Evolutionary conservation across 2,888 invertebrate genomes (phyloP), one percentile per base, ranked within the genome.

Genomic region (Drosophila macrospina): DNA sequence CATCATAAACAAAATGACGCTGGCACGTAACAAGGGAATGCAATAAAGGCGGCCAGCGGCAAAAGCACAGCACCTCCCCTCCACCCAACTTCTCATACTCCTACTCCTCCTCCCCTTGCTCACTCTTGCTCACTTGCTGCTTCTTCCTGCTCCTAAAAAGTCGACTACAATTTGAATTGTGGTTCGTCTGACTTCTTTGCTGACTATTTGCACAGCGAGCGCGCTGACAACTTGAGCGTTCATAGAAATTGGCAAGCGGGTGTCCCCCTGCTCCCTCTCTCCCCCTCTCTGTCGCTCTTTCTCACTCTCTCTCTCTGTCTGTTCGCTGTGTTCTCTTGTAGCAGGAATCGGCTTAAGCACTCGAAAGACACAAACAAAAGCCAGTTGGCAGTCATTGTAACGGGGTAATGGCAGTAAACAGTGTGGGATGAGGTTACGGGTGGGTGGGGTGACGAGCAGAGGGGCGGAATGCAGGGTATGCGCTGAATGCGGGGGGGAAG

Each of bases 301-400:
- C 8, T 7, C 30, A 4, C 4, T 11, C 4, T 32, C 10, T 15
- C 20, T 20, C 20, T 20, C 1, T 3, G 5, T 2, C 4, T 10
- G n/a, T n/a, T n/a, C n/a, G n/a, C 15, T 4, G 13, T n/a, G 30
- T 45, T 15, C 26, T 5, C 39, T 16, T 41, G 15, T 8, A 34
- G 50, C 42, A 50, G 62, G 65, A 78, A 87, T 81, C 82, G 82
- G 88, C 82, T 87, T 82, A 87, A 87, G 88, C 71, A 82, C 88
- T 87, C 61, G 78, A 79, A 87, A 69, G 74, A 74, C 82, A 72
- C 86, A 83, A 87, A 83, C 86, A 83, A 88, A 80, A 85, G 80
- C 88, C 79, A 85, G 83, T 87, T 69, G 63, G 52, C 76, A 70
- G 63, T 69, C 85, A 87, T 81, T 87, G 85, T 81, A 78, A 60